Evolutionary conservation across 2,888 invertebrate species (phyloP).

Genomic region (Apamea anceps): DNA sequence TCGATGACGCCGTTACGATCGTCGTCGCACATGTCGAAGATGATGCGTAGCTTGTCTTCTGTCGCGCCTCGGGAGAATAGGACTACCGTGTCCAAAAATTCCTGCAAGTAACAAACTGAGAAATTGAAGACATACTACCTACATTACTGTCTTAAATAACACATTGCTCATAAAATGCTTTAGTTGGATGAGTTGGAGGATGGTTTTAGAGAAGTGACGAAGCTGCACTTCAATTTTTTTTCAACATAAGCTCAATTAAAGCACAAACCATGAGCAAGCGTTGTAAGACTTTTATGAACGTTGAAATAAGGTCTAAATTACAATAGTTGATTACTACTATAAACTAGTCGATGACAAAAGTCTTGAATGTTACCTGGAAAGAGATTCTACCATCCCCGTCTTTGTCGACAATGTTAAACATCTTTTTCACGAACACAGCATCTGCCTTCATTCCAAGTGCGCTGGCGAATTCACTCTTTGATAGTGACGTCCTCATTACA

Average conservation of each 20-base stretch:
- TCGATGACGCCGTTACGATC: slow-evolving; percentile 98
- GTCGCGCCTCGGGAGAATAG: slow-evolving; percentile 97
- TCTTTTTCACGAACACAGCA: slow-evolving; percentile 98
- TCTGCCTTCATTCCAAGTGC: slow-evolving; percentile 98
- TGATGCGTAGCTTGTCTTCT: slow-evolving; percentile 97
- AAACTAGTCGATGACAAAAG: too few relatives aligned
- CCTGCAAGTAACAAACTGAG: slow-evolving; percentile 84
- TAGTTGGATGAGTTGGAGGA: too few relatives aligned
- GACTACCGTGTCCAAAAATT: slow-evolving; percentile 98
- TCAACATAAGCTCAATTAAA: too few relatives aligned
- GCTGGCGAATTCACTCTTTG: slow-evolving; percentile 97
- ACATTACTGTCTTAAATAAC: too few relatives aligned
- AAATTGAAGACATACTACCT: too few relatives aligned
- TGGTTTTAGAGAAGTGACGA: too few relatives aligned
- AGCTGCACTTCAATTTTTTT: too few relatives aligned
- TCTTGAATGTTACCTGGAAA: slow-evolving; percentile 92
- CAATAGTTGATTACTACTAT: too few relatives aligned
- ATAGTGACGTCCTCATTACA: slow-evolving; percentile 97
- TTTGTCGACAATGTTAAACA: slow-evolving; percentile 99
- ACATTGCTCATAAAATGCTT: too few relatives aligned
- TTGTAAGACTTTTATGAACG: too few relatives aligned
- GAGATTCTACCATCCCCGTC: slow-evolving; percentile 98
- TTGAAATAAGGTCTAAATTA: too few relatives aligned
- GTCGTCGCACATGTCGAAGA: slow-evolving; percentile 99
- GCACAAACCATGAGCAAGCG: too few relatives aligned